Evolutionary conservation across 2,888 invertebrate species (phyloP).

Genomic region (Catocala nupta): DNA sequence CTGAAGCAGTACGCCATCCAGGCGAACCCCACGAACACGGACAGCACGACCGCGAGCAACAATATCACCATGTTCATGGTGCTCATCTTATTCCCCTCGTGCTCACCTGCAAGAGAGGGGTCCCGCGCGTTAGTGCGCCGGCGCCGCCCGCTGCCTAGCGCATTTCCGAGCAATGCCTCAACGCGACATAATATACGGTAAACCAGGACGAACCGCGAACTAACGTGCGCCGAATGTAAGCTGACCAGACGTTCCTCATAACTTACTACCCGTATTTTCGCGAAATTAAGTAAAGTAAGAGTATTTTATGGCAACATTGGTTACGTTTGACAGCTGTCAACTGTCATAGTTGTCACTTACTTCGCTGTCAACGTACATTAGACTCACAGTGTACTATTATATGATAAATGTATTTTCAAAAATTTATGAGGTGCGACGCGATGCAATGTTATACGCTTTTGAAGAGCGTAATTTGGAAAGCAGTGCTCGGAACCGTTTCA

Average conservation of each 20-base stretch:
- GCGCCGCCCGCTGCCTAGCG: constrained; percentile 77
- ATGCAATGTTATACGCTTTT: constrained; percentile 18
- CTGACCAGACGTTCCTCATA: constrained; percentile 2
- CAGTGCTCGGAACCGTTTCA: constrained; percentile 80
- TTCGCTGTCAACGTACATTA: constrained; percentile 30
- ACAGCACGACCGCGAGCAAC: constrained; percentile 96
- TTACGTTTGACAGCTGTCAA: constrained; percentile 10
- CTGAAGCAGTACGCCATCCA: constrained; percentile 98
- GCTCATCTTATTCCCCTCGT: constrained; percentile 94
- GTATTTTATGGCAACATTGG: constrained; percentile 6
- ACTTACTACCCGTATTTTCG: not conserved
- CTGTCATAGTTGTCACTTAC: not conserved
- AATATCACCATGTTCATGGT: constrained; percentile 96
- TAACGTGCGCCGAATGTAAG: constrained; percentile 9
- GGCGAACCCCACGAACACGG: constrained; percentile 98
- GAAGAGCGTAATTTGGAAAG: constrained; percentile 66
- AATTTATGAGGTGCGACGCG: constrained; percentile 30
- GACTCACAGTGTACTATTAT: constrained; percentile 22
- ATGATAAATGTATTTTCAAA: constrained; percentile 31
- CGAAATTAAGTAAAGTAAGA: not conserved
- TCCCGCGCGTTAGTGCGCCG: constrained; percentile 85
- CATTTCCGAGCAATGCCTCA: constrained; percentile 76
- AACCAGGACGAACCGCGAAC: constrained; percentile 9
- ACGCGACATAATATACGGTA: constrained; percentile 11
- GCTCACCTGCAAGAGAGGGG: constrained; percentile 90